Percentiles rank a stretch among this genome's conserved stretches.
These are phyloP conservation scores for Oncorhynchus nerka DNA, from an alignment of 2,113 vertebrate species.

Conservation along the genomic window DNA sequence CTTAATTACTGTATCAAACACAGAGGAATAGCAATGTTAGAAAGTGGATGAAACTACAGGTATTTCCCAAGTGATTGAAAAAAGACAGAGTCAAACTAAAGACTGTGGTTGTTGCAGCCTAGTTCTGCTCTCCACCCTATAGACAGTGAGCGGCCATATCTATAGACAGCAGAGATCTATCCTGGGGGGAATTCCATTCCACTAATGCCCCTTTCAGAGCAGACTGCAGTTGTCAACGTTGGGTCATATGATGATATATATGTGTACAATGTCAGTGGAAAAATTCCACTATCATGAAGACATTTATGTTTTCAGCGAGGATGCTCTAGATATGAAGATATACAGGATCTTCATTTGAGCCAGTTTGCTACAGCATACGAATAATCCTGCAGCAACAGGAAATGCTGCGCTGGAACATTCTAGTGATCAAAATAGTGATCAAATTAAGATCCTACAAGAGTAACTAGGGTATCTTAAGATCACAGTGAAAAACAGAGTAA, in stretches of 20 bases:
- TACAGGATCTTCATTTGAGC: neutral
- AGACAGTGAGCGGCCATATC: conserved; percentile 52
- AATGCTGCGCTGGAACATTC: neutral
- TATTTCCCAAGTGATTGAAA: conserved; percentile 30
- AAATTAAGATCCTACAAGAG: no score
- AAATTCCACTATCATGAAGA: conserved; percentile 50
- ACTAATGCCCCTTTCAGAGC: conserved; percentile 59
- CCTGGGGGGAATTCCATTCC: conserved; percentile 68
- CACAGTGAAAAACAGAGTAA: neutral
- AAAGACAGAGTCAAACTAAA: conserved; percentile 59
- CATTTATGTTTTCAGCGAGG: conserved; percentile 27
- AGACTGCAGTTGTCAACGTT: conserved; percentile 64
- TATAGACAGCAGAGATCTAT: conserved; percentile 58
- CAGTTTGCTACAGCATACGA: no score
- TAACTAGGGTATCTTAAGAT: no score
- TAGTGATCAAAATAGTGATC: no score
- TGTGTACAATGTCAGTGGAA: conserved; percentile 53
- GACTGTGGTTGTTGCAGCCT: conserved; percentile 41
- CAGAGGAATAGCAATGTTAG: conserved; percentile 36
- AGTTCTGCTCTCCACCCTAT: conserved; percentile 33
- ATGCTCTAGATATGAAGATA: neutral
- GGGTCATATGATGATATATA: conserved; percentile 64
- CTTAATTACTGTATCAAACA: conserved; percentile 19
- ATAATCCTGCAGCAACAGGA: neutral
- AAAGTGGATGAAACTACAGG: conserved; percentile 47